Evolutionary conservation across 2,113 vertebrate genomes (phyloP).

Genomic region (Chrysochloris asiatica): DNA sequence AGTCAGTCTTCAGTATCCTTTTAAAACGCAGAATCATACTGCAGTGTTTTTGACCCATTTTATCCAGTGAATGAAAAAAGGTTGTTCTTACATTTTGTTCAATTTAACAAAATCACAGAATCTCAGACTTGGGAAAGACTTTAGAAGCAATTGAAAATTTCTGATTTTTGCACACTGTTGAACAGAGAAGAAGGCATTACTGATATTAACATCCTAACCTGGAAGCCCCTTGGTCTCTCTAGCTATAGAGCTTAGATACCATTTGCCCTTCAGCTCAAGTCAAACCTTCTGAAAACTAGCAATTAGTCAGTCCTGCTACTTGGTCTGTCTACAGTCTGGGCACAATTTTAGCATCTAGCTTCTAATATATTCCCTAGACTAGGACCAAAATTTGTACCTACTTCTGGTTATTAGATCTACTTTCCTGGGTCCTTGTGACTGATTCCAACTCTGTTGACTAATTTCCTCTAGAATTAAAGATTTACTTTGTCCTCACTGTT

Average conservation of each 20-base stretch:
- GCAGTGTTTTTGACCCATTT: slow-evolving; percentile 74
- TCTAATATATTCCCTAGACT: not conserved
- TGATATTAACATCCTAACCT: not conserved
- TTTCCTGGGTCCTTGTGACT: too few relatives aligned
- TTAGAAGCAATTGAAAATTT: not conserved
- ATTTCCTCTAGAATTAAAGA: not conserved
- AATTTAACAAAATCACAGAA: slow-evolving; percentile 34
- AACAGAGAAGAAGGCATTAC: not conserved
- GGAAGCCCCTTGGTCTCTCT: not conserved
- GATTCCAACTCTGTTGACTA: not conserved
- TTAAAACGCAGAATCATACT: slow-evolving; percentile 76
- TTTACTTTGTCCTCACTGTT: not conserved
- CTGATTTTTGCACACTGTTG: not conserved
- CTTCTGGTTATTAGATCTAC: not conserved
- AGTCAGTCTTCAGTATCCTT: slow-evolving; percentile 42
- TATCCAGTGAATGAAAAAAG: slow-evolving; percentile 61
- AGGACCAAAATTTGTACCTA: not conserved
- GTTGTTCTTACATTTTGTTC: slow-evolving; percentile 64
- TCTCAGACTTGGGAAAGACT: not conserved
- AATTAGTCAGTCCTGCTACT: not conserved
- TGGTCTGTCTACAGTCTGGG: not conserved
- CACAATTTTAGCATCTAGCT: not conserved
- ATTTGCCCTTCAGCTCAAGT: not conserved
- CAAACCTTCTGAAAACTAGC: not conserved
- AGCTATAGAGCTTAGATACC: not conserved